Base-by-base conservation (phyloP, 2,113 vertebrate species). In the Macquaria ambigua region DNA sequence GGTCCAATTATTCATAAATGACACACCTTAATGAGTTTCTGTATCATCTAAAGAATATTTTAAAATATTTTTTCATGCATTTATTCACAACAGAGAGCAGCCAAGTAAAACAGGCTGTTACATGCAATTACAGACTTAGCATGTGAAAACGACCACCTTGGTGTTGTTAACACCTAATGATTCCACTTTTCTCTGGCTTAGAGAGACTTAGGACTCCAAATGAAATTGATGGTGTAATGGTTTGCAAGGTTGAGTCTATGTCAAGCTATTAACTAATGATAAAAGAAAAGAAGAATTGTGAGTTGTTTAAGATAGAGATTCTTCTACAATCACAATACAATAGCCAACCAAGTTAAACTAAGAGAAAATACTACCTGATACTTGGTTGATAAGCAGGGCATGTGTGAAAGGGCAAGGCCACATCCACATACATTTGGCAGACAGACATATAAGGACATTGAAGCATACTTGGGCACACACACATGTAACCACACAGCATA, bases 401-500 rank as follows among this genome's bases (percentile, higher is more conserved):
- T 43, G 59, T 63, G 61, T 73, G 21, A 72, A 82, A 79, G 63
- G 39, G 56, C 52, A 10, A 28, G 6, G 58, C 28, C 72, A 62
- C 67, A 85, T 69, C 0, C 31, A 59, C 62, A 74, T 48, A 79
- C 64, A 74, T 75, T 53, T 80, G 20, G 58, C 55, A 41, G 41
- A 77, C 41, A 81, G 59, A 71, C 48, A 80, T 74, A 55, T 64
- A 74, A 74, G 81, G 20, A 79, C 81, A 68, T 3, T 66, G 31
- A 84, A 67, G 81, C 79, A 90, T 76, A 81, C 46, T 79, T 75
- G 31, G 41, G 58, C 76, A 67, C 56, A 84, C 71, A 64, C 71
- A 84, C 58, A 62, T 63, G 61, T 64, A 75, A 62, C 31, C 82
- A 87, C 84, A 87, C 72, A 89, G 74, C 43, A n/a, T 56, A 81